A percentile compares a stretch with the other conserved stretches of the same genome.
Evolutionary conservation across 2,113 vertebrate species (phyloP).

Genomic region (Eretmochelys imbricata): DNA sequence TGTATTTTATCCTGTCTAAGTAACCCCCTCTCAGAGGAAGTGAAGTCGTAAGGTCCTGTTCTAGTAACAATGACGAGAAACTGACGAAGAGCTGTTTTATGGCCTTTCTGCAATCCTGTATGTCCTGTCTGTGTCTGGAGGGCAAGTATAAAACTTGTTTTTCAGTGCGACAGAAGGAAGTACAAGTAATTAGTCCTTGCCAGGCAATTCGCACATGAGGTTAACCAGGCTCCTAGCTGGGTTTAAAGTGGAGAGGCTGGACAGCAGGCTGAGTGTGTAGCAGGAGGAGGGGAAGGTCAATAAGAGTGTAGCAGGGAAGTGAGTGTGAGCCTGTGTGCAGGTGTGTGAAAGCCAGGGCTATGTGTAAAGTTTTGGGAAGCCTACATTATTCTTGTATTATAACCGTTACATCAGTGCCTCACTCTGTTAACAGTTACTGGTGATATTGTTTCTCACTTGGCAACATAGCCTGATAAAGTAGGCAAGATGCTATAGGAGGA

Average conservation of each 20-base stretch:
- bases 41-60: slow-evolving; percentile 69
- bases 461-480: background rate
- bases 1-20: slow-evolving; percentile 66
- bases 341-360: background rate
- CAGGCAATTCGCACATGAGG: slow-evolving; percentile 45
- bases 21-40: slow-evolving; percentile 75
- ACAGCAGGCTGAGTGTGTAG: slow-evolving; percentile 6
- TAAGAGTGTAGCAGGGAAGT: background rate
- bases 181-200: slow-evolving; percentile 74
- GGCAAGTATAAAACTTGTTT: slow-evolving; percentile 76
- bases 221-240: slow-evolving; percentile 60
- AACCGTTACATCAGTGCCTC: background rate
- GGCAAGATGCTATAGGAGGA: background rate
- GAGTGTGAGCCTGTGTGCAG: background rate
- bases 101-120: slow-evolving; percentile 78
- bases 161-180: slow-evolving; percentile 78
- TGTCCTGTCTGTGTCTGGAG: slow-evolving; percentile 71
- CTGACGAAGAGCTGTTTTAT: slow-evolving; percentile 71
- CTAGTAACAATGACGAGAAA: slow-evolving; percentile 81
- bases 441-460: background rate
- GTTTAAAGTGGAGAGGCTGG: slow-evolving; percentile 58
- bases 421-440: background rate
- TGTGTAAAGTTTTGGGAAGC: background rate
- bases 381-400: background rate
- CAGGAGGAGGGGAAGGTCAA: background rate